Percentiles rank a stretch among this genome's conserved stretches.
These are phyloP conservation scores for Xiphydria camelus DNA, from an alignment of 2,888 invertebrate genomes.

Conservation along the genomic window DNA sequence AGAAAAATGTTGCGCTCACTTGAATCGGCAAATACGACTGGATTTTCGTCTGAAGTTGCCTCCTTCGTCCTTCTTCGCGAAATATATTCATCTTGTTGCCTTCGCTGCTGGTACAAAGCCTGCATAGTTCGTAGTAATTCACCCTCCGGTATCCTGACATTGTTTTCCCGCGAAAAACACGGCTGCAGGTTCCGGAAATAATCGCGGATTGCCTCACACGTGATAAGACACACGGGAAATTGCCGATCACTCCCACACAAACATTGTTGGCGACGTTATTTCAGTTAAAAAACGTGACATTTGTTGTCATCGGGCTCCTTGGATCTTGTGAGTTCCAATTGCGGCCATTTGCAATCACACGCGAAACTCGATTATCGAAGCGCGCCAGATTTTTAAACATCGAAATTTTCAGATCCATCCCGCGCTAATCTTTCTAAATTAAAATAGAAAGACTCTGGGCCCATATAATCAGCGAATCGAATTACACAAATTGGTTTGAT, in stretches of 20 bases:
- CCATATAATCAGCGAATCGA: too few species aligned
- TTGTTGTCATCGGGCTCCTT: conserved; percentile 17
- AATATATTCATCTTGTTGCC: conserved; percentile 70
- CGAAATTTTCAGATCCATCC: too few species aligned
- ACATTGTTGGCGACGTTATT: background rate
- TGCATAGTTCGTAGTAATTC: conserved; percentile 72
- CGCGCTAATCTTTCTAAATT: too few species aligned
- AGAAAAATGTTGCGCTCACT: conserved; percentile 53
- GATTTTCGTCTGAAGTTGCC: conserved; percentile 69
- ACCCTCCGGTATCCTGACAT: conserved; percentile 73
- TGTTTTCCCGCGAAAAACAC: conserved; percentile 28
- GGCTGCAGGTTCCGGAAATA: background rate
- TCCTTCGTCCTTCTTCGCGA: conserved; percentile 67
- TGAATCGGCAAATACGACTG: conserved; percentile 67
- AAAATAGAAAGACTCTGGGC: too few species aligned
- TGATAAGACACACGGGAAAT: background rate
- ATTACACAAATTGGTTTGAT: too few species aligned
- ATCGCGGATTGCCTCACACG: background rate
- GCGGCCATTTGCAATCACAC: conserved; percentile 41
- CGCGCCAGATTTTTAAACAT: too few species aligned
- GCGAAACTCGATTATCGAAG: too few species aligned
- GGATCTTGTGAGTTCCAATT: conserved; percentile 27
- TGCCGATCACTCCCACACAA: background rate
- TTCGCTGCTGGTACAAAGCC: conserved; percentile 70
- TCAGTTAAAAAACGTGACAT: conserved; percentile 10